Conservation (phyloP, 2,113 vertebrate species). For the Ia io region DNA sequence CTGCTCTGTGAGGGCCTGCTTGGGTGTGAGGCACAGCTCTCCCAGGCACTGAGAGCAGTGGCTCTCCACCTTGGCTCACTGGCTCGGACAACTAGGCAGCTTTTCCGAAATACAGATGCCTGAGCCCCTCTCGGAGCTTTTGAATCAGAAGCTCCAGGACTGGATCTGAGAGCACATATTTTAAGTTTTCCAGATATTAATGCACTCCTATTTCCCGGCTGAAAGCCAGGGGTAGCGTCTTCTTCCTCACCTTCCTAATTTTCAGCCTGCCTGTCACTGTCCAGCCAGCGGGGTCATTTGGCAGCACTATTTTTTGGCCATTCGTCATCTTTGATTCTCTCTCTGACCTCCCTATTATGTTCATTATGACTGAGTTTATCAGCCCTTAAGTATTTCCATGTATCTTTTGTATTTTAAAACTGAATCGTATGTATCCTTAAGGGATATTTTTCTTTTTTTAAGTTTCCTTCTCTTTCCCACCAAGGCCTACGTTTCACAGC, state of each 20-base stretch:
- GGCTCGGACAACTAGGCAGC: neutral
- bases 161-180: neutral
- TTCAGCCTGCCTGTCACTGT: neutral
- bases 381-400: neutral
- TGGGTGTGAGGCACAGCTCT: neutral
- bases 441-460: neutral
- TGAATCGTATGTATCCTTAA: neutral
- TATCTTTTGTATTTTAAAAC: slow-evolving; percentile 19
- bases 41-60: too few species aligned
- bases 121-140: neutral
- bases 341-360: neutral
- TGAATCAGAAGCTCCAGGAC: neutral
- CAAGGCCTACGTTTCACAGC: neutral
- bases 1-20: neutral
- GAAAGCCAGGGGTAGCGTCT: neutral
- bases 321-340: neutral
- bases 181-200: neutral
- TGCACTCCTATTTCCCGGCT: too few species aligned
- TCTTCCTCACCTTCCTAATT: neutral
- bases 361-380: neutral
- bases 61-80: neutral
- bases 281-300: neutral
- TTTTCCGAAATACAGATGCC: neutral
- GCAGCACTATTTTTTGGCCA: neutral
- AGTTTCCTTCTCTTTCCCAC: neutral